phyloP scores from a whole-genome alignment of 2,113 vertebrate genomes.

The Melanocharis versteri region DNA sequence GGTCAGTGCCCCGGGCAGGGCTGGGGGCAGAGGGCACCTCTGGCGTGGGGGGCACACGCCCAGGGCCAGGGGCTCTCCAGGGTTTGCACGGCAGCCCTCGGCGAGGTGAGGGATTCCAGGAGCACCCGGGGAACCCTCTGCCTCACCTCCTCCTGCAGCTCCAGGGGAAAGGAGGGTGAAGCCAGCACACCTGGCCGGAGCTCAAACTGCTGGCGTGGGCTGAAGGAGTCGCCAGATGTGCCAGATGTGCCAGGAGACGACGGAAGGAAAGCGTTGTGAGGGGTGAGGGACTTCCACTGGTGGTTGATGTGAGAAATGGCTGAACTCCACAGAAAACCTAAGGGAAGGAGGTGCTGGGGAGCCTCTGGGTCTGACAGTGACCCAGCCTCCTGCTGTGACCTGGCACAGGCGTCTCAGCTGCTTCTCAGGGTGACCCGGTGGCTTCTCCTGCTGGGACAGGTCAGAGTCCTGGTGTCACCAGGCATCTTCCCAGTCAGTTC shows the following conservation, averaged over 20 bases:
- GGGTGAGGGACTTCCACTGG: background rate
- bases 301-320: background rate
- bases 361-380: background rate
- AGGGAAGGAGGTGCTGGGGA: background rate
- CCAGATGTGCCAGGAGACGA: background rate
- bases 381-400: background rate
- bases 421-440: background rate
- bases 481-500: background rate
- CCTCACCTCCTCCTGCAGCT: background rate
- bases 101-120: background rate
- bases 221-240: background rate
- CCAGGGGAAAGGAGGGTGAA: background rate
- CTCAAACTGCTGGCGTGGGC: background rate
- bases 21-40: background rate
- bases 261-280: background rate
- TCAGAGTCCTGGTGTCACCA: background rate
- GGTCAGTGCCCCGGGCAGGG: background rate
- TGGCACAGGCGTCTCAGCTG: background rate
- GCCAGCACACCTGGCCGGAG: background rate
- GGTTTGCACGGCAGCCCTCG: background rate
- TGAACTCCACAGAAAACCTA: background rate
- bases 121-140: background rate
- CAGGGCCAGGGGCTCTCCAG: fast-evolving
- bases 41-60: background rate
- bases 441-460: background rate